A percentile compares a stretch with the other conserved stretches of the same genome.
phyloP scores from a whole-genome alignment of 2,888 invertebrate genomes.

The Drosophila tanythrix region DNA sequence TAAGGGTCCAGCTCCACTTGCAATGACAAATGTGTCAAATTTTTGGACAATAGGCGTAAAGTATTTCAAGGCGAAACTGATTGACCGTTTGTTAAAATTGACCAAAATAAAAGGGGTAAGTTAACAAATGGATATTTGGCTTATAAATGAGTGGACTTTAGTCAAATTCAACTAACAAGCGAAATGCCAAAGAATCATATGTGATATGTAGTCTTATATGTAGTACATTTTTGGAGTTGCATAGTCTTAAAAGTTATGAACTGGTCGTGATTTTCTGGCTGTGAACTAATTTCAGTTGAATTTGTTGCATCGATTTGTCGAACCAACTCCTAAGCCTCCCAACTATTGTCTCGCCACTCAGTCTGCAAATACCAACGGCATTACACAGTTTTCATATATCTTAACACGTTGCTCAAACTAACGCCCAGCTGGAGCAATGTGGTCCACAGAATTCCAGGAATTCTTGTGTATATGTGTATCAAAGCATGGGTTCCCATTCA shows the following conservation, averaged over 20 bases:
- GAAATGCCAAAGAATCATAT: background rate
- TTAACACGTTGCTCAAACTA: conserved; percentile 20
- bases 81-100: conserved; percentile 2
- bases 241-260: background rate
- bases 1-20: conserved; percentile 10
- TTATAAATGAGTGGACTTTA: background rate
- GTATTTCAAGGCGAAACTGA: background rate
- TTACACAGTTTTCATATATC: conserved; percentile 21
- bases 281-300: background rate
- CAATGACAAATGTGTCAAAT: conserved; percentile 33
- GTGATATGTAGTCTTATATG: background rate
- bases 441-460: conserved; percentile 58
- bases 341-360: conserved; percentile 31
- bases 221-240: background rate
- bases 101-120: background rate
- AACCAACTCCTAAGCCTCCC: background rate
- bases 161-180: background rate
- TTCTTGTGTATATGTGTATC: conserved; percentile 59
- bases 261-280: background rate
- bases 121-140: background rate
- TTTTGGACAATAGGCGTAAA: conserved; percentile 23
- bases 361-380: conserved; percentile 44
- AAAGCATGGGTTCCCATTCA: conserved; percentile 37
- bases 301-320: conserved; percentile 1
- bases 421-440: background rate